These are phyloP conservation scores for Tauraco erythrolophus DNA, from an alignment of 2,113 vertebrate species.

Conservation along the genomic window DNA sequence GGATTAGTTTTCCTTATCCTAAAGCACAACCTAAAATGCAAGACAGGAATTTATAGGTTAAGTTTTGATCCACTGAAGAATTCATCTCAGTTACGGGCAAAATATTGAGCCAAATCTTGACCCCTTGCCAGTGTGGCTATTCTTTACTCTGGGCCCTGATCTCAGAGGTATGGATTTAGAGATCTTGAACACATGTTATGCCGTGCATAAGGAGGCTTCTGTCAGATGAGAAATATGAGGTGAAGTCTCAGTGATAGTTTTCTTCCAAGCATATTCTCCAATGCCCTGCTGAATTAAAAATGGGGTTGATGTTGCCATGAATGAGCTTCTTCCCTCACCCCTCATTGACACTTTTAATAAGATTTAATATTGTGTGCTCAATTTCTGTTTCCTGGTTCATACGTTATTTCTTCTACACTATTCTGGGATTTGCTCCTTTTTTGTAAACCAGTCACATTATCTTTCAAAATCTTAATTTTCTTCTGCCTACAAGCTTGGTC, in stretches of 20 bases:
- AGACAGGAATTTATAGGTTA: neutral
- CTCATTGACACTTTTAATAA: neutral
- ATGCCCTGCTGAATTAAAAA: neutral
- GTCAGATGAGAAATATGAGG: neutral
- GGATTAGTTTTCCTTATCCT: neutral
- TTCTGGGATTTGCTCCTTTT: neutral
- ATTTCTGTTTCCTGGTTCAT: neutral
- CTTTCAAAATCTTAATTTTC: neutral
- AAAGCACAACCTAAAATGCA: neutral
- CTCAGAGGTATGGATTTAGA: neutral
- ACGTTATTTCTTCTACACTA: neutral
- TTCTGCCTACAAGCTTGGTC: neutral
- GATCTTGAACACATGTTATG: neutral
- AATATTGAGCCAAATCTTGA: neutral
- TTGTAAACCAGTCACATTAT: neutral
- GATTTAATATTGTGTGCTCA: neutral
- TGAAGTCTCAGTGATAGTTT: neutral
- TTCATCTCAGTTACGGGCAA: neutral
- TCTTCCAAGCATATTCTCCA: neutral
- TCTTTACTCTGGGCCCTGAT: neutral
- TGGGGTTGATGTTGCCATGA: neutral
- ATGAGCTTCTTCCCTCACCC: fast-evolving
- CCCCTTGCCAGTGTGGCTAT: neutral
- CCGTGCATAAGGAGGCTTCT: neutral
- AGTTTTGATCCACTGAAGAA: neutral